These are phyloP conservation scores for Sphyrna mokarran DNA, from an alignment of 2,113 vertebrate species.

Conservation along the genomic window DNA sequence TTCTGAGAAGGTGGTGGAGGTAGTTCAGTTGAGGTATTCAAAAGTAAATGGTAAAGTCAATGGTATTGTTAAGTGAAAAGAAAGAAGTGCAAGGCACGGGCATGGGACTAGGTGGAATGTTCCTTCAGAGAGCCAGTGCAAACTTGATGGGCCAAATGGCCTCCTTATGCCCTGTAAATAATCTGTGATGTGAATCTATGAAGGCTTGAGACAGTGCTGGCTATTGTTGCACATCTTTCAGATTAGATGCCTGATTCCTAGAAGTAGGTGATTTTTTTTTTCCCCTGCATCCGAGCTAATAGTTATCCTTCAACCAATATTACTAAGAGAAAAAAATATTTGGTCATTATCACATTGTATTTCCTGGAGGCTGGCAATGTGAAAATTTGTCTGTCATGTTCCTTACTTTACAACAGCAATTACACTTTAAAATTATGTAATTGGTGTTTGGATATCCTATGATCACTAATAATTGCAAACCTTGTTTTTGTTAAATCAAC, in stretches of 20 bases:
- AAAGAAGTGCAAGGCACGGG: too few relatives aligned
- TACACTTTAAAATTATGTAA: neutral
- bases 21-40: too few relatives aligned
- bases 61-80: too few relatives aligned
- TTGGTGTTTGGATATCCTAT: neutral
- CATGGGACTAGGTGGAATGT: too few relatives aligned
- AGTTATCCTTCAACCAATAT: neutral
- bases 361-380: neutral
- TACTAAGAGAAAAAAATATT: neutral
- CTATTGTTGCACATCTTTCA: neutral
- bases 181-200: too few relatives aligned
- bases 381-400: neutral
- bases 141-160: too few relatives aligned
- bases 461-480: neutral
- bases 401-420: neutral
- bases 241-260: too few relatives aligned
- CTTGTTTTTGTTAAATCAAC: neutral
- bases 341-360: neutral
- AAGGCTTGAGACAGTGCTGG: neutral
- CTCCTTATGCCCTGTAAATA: too few relatives aligned
- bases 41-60: too few relatives aligned
- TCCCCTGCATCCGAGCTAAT: neutral
- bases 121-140: too few relatives aligned
- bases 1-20: too few relatives aligned
- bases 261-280: too few relatives aligned